Evolutionary conservation across 2,888 invertebrate genomes (phyloP), one percentile per base, ranked within the genome.

Genomic region (Dolomedes plantarius): DNA sequence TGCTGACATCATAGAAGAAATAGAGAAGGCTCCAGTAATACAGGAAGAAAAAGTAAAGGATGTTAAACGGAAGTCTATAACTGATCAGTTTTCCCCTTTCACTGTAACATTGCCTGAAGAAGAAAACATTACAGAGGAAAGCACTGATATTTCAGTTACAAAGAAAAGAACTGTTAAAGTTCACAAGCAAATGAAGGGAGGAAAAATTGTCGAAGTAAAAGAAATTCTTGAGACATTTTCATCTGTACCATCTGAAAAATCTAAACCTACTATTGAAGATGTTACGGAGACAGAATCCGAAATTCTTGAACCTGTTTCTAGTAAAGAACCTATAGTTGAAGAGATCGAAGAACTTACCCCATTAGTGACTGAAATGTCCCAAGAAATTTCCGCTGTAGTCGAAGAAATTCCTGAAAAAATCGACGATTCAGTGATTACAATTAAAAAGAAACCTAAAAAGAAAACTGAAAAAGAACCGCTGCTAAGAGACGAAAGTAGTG

Each of bases 91-190:
- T 65, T 75, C 77, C 0, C 73, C 83, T n/a, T 86, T 87, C 39
- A 79, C 77, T n/a, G 83, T 88, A 29, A 87, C 80, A 11, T 64
- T 82, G 27, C 83, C 88, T 13, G 88, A 88, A 41, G 88, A 88
- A 32, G 78, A 85, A 36, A 56, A 68, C 32, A 29, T 75, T 16
- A 68, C 65, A 13, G 81, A 88, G 75, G 79, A 87, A 32, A 69
- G n/a, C 16, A 72, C 31, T 11, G 87, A 83, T 64, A 69, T 68
- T n/a, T 80, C 80, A 56, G 27, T 87, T 13, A 80, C 72, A 19
- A 79, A 81, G 28, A 87, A 81, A 65, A 56, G 78, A 75, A 86
- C 85, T 6, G 85, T 87, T 23, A 75, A 72, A 75, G 73, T 80
- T 29, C 83, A 86, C 23, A 87, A 88, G 19, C 77, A 88, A 76